These are phyloP conservation scores for Drosophila robusta DNA, from an alignment of 2,888 invertebrate species.

Conservation along the genomic window DNA sequence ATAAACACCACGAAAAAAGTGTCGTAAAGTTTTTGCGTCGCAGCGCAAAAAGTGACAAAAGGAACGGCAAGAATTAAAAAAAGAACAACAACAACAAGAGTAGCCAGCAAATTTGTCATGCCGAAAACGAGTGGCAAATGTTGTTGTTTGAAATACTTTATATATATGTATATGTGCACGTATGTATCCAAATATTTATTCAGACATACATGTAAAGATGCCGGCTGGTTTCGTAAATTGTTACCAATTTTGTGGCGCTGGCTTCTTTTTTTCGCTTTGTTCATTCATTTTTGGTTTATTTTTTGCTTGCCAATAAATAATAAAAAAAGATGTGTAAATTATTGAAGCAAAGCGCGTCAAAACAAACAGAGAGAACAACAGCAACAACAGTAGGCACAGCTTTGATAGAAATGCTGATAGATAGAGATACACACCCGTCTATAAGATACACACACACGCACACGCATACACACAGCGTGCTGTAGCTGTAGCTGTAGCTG, in stretches of 20 bases:
- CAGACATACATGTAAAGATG: constrained; percentile 2
- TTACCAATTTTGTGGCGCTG: constrained; percentile 26
- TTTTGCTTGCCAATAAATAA: constrained; percentile 26
- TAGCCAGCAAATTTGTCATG: constrained; percentile 34
- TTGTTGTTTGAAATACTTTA: constrained; percentile 28
- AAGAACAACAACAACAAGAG: constrained; percentile 19
- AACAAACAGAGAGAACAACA: constrained; percentile 72
- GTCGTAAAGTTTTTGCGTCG: constrained; percentile 82
- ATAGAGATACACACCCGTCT: constrained; percentile 50
- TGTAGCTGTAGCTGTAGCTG: constrained; percentile 29
- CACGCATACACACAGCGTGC: constrained; percentile 18
- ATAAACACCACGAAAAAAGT: constrained; percentile 46
- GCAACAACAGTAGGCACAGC: constrained; percentile 10
- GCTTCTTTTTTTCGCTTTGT: neutral
- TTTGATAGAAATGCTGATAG: constrained; percentile 55
- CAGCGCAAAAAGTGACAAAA: constrained; percentile 53
- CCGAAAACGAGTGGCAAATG: constrained; percentile 37
- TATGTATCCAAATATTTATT: constrained; percentile 15
- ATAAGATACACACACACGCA: constrained; percentile 25
- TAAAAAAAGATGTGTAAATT: constrained; percentile 57
- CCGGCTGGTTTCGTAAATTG: constrained; percentile 25
- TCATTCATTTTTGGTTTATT: neutral
- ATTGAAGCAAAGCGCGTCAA: constrained; percentile 57
- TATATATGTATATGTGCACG: neutral
- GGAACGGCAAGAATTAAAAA: constrained; percentile 29